Evolutionary conservation across 2,113 vertebrate genomes (phyloP), one percentile per base, ranked within the genome.

Genomic region (Hippocampus zosterae): DNA sequence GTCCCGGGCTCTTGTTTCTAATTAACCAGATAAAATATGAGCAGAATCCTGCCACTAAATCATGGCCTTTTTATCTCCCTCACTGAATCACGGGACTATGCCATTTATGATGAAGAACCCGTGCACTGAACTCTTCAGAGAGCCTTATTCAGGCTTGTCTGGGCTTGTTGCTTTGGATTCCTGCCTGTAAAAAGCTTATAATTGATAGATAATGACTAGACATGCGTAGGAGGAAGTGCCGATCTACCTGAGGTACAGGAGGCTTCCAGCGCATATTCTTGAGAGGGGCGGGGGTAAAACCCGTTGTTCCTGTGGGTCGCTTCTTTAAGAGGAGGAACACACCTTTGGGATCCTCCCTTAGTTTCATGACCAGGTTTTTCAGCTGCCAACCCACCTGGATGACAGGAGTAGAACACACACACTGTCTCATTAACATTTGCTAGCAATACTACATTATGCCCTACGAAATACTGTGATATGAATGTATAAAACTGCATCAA

Each of bases 211-310:
- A 74, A 76, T 75, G 70, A 82, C 68, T 67, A 78, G 65, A 76
- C 1, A 13, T 15, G 27, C 48, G 21, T 44, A 63, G 15, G 44
- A 66, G 67, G 40, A 67, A 56, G 42, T 40, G 1, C 68, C 41
- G 19, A 25, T 29, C 8, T 80, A 98, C 97, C 95, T 98, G 97
- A 73, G 94, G 93, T 23, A 94, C 88, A 0, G 96, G 93, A 0
- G 97, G 96, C 80, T 94, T 97, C 97, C 97, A 98, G 69, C 97
- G 93, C 81, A 99, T 90, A 91, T 99, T 99, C 84, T 98, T 99
- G 50, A 99, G 88, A 0, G 96, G 97, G 25, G 96, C 97, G 0
- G 97, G 97, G 19, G 95, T 94, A 62, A 98, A 98, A 81, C 93
- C 92, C 67, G 95, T 93, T 1, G 94, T 94, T 18, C 94, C 93